Evolutionary conservation across 2,888 invertebrate species (phyloP), one percentile per base, ranked within the genome.

Genomic region (Zaprionus bogoriensis): DNA sequence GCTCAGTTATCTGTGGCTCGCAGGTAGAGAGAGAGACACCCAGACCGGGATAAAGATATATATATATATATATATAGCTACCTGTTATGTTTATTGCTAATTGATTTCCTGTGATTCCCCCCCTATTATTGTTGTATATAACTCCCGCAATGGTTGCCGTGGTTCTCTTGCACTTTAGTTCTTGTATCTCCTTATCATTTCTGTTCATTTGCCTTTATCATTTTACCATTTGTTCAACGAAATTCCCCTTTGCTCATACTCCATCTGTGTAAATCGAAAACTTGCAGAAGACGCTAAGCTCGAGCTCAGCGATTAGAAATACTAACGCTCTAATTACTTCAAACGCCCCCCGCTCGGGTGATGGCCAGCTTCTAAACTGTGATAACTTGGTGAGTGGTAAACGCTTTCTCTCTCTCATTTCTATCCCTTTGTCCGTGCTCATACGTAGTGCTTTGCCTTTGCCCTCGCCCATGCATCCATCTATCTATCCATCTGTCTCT

Each of bases 1-100:
- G 93, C 63, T 92, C 93, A 38, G 91, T 93, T 41, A 92, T 93
- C 48, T 92, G 92, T 70, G 93, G 93, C 71, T 92, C 92, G 42
- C 93, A 93, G 92, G 93, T 93, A 90, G 82, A 68, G 38, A n/a
- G n/a, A n/a, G n/a, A n/a, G n/a, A n/a, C n/a, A n/a, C n/a, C n/a
- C n/a, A n/a, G n/a, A n/a, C n/a, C n/a, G n/a, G n/a, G n/a, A n/a
- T n/a, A n/a, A n/a, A n/a, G n/a, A n/a, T n/a, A n/a, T n/a, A n/a
- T n/a, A n/a, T n/a, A n/a, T n/a, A n/a, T n/a, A n/a, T 66, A 25
- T 4, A 32, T 6, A 12, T 30, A 12, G 12, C 6, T 14, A 32
- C 12, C 32, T 36, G 7, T 36, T 36, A 17, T 36, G 32, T 36
- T 36, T 36, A 36, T 17, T 32, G 32, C 47, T 44, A 61, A 58